Evolutionary conservation across 2,888 invertebrate species (phyloP).

Genomic region (Tetrapedia diversipes): DNA sequence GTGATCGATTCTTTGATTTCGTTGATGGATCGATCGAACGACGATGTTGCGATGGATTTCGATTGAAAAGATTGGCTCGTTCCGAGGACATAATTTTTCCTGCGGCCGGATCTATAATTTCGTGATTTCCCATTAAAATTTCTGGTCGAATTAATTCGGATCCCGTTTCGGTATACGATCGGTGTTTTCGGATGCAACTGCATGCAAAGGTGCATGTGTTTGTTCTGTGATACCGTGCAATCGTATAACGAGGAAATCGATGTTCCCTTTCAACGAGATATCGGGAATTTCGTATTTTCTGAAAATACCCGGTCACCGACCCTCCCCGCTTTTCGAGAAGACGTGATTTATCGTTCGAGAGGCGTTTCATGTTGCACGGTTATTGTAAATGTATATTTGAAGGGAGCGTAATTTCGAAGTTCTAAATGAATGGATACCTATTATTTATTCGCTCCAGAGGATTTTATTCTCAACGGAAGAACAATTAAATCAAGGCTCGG

Average conservation of each 20-base stretch:
- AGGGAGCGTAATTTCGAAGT: not conserved
- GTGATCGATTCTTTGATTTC: too few species aligned
- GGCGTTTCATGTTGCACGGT: not conserved
- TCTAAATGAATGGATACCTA: too few species aligned
- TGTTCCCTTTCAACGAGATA: not conserved
- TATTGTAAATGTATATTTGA: conserved; percentile 34
- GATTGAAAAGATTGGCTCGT: not conserved
- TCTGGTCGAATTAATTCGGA: not conserved
- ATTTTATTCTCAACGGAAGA: too few species aligned
- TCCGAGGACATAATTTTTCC: not conserved
- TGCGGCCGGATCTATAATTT: too few species aligned
- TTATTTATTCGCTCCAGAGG: too few species aligned
- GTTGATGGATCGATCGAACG: not conserved
- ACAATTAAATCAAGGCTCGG: too few species aligned
- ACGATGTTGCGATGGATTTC: not conserved
- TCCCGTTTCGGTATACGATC: not conserved
- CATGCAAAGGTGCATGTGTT: not conserved
- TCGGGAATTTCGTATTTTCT: conserved; percentile 35
- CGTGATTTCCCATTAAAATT: not conserved
- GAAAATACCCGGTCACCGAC: conserved; percentile 24
- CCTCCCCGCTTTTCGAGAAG: conserved; percentile 12
- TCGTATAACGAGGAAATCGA: not conserved
- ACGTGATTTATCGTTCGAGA: conserved; percentile 1
- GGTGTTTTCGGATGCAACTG: not conserved
- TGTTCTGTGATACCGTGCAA: not conserved